phyloP scores from a whole-genome alignment of 2,888 invertebrate species.

The Lepetodrilus schrolli region DNA sequence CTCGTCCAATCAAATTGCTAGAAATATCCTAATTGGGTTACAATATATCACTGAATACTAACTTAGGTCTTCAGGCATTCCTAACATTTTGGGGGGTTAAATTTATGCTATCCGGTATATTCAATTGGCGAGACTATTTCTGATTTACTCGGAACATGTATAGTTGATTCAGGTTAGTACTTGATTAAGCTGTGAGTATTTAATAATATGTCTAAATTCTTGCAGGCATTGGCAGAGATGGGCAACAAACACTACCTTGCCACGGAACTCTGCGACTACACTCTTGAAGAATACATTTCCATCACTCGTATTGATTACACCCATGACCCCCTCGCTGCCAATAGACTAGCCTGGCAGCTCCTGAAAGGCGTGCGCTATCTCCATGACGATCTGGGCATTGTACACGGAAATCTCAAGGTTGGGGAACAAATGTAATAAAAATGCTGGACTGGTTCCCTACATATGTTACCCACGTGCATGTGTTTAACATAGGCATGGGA shows the following conservation, averaged over 20 bases:
- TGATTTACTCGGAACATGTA: too few relatives aligned
- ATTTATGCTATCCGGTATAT: too few relatives aligned
- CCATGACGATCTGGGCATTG: constrained; percentile 60
- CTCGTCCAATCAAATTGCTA: too few relatives aligned
- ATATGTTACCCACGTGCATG: too few relatives aligned
- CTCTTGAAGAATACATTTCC: constrained; percentile 61
- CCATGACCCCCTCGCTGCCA: constrained; percentile 43
- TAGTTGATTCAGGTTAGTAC: neutral
- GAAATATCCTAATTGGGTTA: too few relatives aligned
- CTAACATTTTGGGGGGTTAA: too few relatives aligned
- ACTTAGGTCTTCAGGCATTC: too few relatives aligned
- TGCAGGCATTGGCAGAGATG: constrained; percentile 56
- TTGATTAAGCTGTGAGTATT: neutral
- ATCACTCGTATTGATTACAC: constrained; percentile 44
- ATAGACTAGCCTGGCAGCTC: constrained; percentile 66
- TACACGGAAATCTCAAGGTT: constrained; percentile 69
- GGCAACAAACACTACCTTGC: constrained; percentile 58
- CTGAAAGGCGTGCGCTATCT: constrained; percentile 65
- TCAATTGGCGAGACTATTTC: too few relatives aligned
- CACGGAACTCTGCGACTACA: constrained; percentile 67
- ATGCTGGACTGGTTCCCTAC: too few relatives aligned
- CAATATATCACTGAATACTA: too few relatives aligned
- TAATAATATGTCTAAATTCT: neutral
- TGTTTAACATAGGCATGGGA: too few relatives aligned
- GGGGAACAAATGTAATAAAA: too few relatives aligned